Percentiles rank a stretch among this genome's conserved stretches.
These are phyloP conservation scores for Scaptomyza reducta DNA, from an alignment of 2,888 invertebrate genomes.

Conservation along the genomic window DNA sequence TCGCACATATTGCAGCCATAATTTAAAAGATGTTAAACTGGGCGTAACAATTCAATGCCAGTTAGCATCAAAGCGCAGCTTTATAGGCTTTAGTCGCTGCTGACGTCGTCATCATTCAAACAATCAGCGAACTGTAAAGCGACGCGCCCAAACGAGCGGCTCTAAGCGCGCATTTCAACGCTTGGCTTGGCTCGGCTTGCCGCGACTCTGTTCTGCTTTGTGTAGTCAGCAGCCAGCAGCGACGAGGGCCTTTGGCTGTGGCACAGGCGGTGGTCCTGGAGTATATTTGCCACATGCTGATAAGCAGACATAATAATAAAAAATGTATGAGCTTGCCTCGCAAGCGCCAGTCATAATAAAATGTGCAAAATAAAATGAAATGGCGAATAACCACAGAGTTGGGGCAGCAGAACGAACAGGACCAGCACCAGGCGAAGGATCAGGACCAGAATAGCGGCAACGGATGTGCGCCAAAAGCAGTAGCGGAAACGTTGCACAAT, in stretches of 20 bases:
- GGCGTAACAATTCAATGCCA: constrained; percentile 72
- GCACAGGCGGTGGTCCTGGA: constrained; percentile 57
- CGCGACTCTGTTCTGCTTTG: constrained; percentile 12
- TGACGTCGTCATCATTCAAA: constrained; percentile 70
- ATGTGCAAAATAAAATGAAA: constrained; percentile 78
- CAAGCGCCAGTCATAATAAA: constrained; percentile 75
- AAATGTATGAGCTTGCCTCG: constrained; percentile 72
- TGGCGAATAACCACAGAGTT: constrained; percentile 66
- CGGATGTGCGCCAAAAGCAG: constrained; percentile 75
- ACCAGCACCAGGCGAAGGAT: constrained; percentile 15
- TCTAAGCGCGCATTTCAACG: constrained; percentile 77
- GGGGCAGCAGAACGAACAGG: constrained; percentile 11
- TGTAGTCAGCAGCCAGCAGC: constrained; percentile 2
- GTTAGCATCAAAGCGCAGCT: constrained; percentile 64
- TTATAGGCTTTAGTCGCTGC: constrained; percentile 60
- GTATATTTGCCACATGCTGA: constrained; percentile 78
- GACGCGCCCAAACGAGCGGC: constrained; percentile 71
- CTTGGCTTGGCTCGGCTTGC: constrained; percentile 53
- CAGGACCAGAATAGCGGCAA: constrained; percentile 59
- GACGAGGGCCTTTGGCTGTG: constrained; percentile 14
- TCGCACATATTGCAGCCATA: constrained; percentile 31
- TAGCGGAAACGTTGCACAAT: constrained; percentile 76
- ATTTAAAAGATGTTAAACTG: constrained; percentile 59
- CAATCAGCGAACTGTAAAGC: constrained; percentile 77
- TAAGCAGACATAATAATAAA: constrained; percentile 78